Base-by-base conservation (phyloP, 2,888 invertebrate species). In the Caradrina kadenii region DNA sequence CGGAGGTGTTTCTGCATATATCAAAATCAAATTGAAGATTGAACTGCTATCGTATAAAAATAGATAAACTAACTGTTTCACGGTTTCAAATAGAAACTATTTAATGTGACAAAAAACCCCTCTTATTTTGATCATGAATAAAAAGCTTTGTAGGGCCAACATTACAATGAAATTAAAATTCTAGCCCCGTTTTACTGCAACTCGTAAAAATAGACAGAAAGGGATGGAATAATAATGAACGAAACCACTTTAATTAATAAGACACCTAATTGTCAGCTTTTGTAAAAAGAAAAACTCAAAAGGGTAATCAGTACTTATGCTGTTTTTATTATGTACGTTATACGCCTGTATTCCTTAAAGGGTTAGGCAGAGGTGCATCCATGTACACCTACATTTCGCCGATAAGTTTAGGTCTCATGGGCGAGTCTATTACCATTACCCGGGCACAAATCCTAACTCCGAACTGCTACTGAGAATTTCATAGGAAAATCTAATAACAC, bases 151-250 rank as follows among this genome's bases (percentile, higher is more conserved):
- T 42, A 48, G 5, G n/a, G 26, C 10, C 35, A 35, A 11, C 52
- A 26, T 26, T 26, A 26, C 26, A 53, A 31, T 1, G 1, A 22
- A 39, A 58, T 72, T 49, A 42, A 67, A 67, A 75, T 75, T 49
- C 76, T 13, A 58, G n/a, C 8, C 11, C 19, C 58, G 21, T 75
- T 75, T 22, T 53, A 39, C 13, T 54, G 22, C 48, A 59, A 35
- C 68, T 75, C 76, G 69, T 76, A 72, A 76, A 66, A 59, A 54
- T 22, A 39, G 48, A 31, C 48, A 42, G 17, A 22, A 49, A 45
- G 19, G 76, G 68, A 68, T 35, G 2, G 76, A 72, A 76, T 76
- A 75, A 59, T 45, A 66, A 71, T 53, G 26, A 39, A 26, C 22
- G 35, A n/a, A 52, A 15, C 39, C 6, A 11, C 11, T 62, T 70